Evolutionary conservation across 2,888 invertebrate species (phyloP).

Genomic region (Heliconius charithonia): DNA sequence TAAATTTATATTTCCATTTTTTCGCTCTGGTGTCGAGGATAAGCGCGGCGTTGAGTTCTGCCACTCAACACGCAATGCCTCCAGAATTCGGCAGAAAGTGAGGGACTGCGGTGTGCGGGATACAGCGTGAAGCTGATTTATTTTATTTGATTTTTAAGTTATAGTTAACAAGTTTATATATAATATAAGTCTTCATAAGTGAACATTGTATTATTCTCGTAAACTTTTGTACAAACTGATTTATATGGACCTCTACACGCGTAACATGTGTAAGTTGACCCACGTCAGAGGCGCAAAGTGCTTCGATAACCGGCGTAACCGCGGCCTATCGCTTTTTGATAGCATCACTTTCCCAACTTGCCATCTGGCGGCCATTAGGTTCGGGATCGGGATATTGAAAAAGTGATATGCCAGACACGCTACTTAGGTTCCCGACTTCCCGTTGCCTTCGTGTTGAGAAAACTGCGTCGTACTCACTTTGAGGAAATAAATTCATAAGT

Average conservation of each 20-base stretch:
- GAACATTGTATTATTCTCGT: not conserved
- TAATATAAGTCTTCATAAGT: not conserved
- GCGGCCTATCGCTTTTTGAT: constrained; percentile 83
- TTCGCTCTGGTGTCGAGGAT: too few relatives aligned
- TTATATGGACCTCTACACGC: constrained; percentile 34
- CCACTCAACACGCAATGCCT: too few relatives aligned
- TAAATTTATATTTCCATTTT: too few relatives aligned
- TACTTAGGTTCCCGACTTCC: constrained; percentile 38
- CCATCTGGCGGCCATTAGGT: constrained; percentile 83
- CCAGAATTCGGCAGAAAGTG: too few relatives aligned
- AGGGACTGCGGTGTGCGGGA: too few relatives aligned
- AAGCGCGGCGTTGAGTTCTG: too few relatives aligned
- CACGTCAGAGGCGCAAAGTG: constrained; percentile 79
- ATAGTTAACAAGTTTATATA: not conserved
- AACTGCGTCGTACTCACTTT: constrained; percentile 13
- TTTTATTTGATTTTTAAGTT: too few relatives aligned
- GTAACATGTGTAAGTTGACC: constrained; percentile 50
- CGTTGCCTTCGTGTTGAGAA: constrained; percentile 30
- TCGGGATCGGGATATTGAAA: constrained; percentile 76
- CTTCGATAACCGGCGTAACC: constrained; percentile 80
- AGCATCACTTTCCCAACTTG: constrained; percentile 83
- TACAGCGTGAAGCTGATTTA: too few relatives aligned
- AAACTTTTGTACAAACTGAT: constrained; percentile 21
- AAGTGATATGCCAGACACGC: constrained; percentile 69
- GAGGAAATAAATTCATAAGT: constrained; percentile 20